Evolutionary conservation across 2,888 invertebrate species (phyloP).

Genomic region (Ariolimax columbianus): DNA sequence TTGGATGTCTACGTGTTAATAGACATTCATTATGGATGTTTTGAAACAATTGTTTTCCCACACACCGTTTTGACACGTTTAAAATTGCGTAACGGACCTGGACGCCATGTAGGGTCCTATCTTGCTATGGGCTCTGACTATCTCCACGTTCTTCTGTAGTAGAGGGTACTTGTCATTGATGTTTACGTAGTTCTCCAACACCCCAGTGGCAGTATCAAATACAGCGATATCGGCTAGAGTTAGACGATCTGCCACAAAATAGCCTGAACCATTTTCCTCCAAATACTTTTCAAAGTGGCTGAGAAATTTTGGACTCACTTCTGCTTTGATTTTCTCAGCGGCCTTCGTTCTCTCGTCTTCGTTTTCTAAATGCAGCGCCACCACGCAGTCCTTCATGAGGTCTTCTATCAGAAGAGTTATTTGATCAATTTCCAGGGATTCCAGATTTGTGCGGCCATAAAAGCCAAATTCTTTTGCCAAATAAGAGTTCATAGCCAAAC

Average conservation of each 20-base stretch:
- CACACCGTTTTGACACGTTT: not conserved
- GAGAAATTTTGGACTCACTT: conserved; percentile 24
- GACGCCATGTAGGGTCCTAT: conserved; percentile 23
- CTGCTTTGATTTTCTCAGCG: conserved; percentile 5
- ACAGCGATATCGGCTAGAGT: conserved; percentile 42
- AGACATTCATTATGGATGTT: too few species aligned
- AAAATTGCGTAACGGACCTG: not conserved
- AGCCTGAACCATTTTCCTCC: conserved; percentile 17
- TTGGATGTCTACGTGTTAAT: too few species aligned
- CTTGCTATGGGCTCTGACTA: not conserved
- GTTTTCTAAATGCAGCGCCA: not conserved
- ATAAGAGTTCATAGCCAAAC: conserved; percentile 44
- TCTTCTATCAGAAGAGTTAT: conserved; percentile 54
- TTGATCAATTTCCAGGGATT: conserved; percentile 54
- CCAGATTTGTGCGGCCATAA: conserved; percentile 50
- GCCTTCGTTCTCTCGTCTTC: conserved; percentile 10
- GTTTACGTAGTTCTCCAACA: conserved; percentile 1
- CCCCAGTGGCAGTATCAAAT: conserved; percentile 31
- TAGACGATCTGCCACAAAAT: conserved; percentile 21
- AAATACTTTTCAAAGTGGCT: conserved; percentile 24
- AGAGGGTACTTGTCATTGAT: conserved; percentile 27
- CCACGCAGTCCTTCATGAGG: not conserved
- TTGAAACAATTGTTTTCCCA: too few species aligned
- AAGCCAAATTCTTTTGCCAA: conserved; percentile 53
- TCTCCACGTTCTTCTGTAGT: conserved; percentile 3